Evolutionary conservation across 2,797 vertebrate genomes (phyloP).

Genomic region (Alcedo quadribrachys): DNA sequence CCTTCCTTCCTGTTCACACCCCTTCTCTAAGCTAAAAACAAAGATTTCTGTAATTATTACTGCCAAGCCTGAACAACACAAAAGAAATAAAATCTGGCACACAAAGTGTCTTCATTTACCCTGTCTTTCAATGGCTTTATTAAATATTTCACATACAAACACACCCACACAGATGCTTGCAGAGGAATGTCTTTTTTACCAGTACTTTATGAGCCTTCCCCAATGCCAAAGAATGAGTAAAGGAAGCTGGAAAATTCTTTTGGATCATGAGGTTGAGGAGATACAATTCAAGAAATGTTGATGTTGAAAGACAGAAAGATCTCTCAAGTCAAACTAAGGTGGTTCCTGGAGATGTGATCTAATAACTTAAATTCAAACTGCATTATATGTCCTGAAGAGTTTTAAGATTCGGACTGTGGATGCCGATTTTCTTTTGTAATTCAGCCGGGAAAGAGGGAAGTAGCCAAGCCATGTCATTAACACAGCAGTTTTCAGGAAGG

Average conservation of each 20-base stretch:
- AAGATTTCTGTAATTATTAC: not conserved
- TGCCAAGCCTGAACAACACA: not conserved
- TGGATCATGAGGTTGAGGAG: not conserved
- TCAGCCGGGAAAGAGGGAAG: not conserved
- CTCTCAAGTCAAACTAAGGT: not conserved
- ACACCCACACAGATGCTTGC: not conserved
- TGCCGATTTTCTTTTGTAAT: not conserved
- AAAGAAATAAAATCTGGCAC: not conserved
- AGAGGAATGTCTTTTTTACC: not conserved
- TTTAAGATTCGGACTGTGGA: not conserved
- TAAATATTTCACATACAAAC: not conserved
- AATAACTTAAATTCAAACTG: not conserved
- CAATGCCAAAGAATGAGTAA: not conserved
- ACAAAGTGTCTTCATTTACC: not conserved
- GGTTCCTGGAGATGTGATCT: not conserved
- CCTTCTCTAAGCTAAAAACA: not conserved
- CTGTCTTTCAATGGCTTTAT: not conserved
- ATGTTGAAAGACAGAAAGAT: not conserved
- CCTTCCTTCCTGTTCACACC: conserved; percentile 11
- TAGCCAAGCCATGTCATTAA: not conserved
- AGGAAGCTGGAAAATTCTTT: conserved; percentile 24
- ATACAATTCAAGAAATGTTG: not conserved
- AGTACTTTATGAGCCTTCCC: not conserved
- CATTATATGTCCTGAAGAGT: not conserved
- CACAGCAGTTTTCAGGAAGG: not conserved